Evolutionary conservation across 2,888 invertebrate genomes (phyloP).

Genomic region (Oscheius sp.): DNA sequence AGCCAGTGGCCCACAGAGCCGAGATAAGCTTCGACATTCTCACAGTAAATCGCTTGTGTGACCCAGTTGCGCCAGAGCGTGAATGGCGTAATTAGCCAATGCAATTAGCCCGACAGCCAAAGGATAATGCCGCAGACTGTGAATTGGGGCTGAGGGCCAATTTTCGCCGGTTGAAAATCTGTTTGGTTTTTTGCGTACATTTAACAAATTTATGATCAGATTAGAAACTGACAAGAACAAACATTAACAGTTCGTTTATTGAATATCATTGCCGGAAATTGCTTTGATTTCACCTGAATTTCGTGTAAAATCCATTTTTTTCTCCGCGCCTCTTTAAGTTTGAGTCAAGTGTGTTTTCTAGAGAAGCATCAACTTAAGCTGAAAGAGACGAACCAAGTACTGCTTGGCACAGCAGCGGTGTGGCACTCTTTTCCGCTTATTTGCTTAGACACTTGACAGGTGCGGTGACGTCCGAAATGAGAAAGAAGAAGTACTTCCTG

Average conservation of each 20-base stretch:
- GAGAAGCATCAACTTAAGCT: too few relatives aligned
- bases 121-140: slow-evolving; percentile 9
- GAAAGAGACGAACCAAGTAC: slow-evolving; percentile 16
- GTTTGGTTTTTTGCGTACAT: too few relatives aligned
- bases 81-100: slow-evolving; percentile 32
- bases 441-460: slow-evolving; percentile 32
- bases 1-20: background rate
- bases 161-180: background rate
- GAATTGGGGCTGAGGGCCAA: slow-evolving; percentile 11
- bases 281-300: too few relatives aligned
- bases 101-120: slow-evolving; percentile 22
- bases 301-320: too few relatives aligned
- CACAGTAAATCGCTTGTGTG: slow-evolving; percentile 30
- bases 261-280: too few relatives aligned
- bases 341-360: too few relatives aligned
- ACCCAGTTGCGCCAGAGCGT: slow-evolving; percentile 34
- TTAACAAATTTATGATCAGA: too few relatives aligned
- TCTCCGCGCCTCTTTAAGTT: too few relatives aligned
- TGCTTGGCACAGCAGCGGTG: slow-evolving; percentile 31
- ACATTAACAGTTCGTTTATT: too few relatives aligned
- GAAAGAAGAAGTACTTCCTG: slow-evolving; percentile 2
- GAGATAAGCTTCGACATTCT: slow-evolving; percentile 17
- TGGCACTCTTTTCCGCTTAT: slow-evolving; percentile 28
- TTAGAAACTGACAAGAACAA: too few relatives aligned
- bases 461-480: slow-evolving; percentile 18